A percentile compares a stretch with the other conserved stretches of the same genome.
phyloP scores from a whole-genome alignment of 1,140 invertebrate genomes.

The Drosophila paulistorum region DNA sequence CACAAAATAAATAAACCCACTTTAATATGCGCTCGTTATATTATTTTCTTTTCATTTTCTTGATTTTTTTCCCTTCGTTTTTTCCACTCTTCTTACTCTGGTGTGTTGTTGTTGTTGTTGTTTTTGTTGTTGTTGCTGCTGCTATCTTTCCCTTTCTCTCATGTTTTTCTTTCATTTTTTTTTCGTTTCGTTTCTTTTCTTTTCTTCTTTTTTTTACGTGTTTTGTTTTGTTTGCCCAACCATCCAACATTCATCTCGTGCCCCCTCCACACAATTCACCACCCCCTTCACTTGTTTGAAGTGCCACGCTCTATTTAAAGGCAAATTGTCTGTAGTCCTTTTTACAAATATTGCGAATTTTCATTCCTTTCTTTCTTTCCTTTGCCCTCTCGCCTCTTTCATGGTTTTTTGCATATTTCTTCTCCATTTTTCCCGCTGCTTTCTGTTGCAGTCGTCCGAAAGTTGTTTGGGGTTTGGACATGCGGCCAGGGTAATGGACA shows the following conservation, averaged over 20 bases:
- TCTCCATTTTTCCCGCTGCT: slow-evolving; percentile 37
- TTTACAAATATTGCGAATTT: slow-evolving; percentile 77
- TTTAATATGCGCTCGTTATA: slow-evolving; percentile 82
- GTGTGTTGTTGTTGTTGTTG: too few species aligned
- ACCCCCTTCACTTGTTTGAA: slow-evolving; percentile 70
- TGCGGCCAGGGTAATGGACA: slow-evolving; percentile 1
- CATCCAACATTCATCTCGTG: slow-evolving; percentile 10
- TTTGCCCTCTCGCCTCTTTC: slow-evolving; percentile 15
- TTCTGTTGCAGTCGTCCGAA: slow-evolving; percentile 55
- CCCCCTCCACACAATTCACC: not conserved
- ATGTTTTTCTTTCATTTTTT: slow-evolving; percentile 54
- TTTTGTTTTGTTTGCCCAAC: slow-evolving; percentile 66
- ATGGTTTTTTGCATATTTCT: slow-evolving; percentile 68
- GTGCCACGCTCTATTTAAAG: slow-evolving; percentile 81
- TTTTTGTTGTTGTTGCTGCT: slow-evolving; percentile 20
- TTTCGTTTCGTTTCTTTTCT: slow-evolving; percentile 15
- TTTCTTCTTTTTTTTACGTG: slow-evolving; percentile 33
- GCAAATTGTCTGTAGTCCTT: slow-evolving; percentile 81
- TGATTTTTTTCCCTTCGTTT: slow-evolving; percentile 56
- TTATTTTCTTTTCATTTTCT: slow-evolving; percentile 82
- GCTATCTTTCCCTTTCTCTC: slow-evolving; percentile 18
- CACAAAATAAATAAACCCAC: slow-evolving; percentile 81
- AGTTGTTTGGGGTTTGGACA: slow-evolving; percentile 41
- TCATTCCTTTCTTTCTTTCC: slow-evolving; percentile 30
- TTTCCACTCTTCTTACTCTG: slow-evolving; percentile 12